Evolutionary conservation across 2,797 vertebrate genomes (phyloP), one percentile per base, ranked within the genome.

Genomic region (Synanceia verrucosa): DNA sequence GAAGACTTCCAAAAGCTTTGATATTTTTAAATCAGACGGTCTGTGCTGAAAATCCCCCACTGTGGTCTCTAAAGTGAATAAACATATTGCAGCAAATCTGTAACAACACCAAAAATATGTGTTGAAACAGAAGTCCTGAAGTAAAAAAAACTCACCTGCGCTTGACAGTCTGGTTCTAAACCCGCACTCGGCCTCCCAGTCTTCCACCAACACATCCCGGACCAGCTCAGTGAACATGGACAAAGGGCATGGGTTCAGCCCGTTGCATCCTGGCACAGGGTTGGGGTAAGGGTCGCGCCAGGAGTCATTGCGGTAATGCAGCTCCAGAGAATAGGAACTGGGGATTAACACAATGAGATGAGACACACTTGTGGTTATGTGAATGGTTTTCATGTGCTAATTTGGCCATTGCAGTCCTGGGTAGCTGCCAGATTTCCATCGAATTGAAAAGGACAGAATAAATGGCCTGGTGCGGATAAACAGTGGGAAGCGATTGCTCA

Each of bases 271-370:
- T 1, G 95, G 95, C 77, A 96, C 82, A 0, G 85, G 91, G 74
- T 95, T 92, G 13, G 90, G 88, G 65, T 95, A 90, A 2, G 95
- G 95, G 31, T 95, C 90, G 1, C 21, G 90, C 53, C 63, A 73
- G 1, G 95, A 92, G 76, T 96, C 95, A 1, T 97, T 98, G 62
- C 93, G 93, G 79, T 96, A 97, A 81, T 91, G 81, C 93, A 97
- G 94, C 86, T 95, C 95, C 63, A 98, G 57, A 14, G 92, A 95
- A 23, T 96, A 94, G 37, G 61, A 81, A 80, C 96, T 98, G 90
- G 70, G 65, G 48, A 68, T 62, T 21, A 82, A 66, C 48, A 83
- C 66, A 89, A 81, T 55, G 58, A 85, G 37, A 78, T 50, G 67
- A 80, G 63, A 78, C 67, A 81, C 68, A 64, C 73, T 76, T 69